Conservation (phyloP, 1,140 invertebrate species). For the Sitobion miscanthi region DNA sequence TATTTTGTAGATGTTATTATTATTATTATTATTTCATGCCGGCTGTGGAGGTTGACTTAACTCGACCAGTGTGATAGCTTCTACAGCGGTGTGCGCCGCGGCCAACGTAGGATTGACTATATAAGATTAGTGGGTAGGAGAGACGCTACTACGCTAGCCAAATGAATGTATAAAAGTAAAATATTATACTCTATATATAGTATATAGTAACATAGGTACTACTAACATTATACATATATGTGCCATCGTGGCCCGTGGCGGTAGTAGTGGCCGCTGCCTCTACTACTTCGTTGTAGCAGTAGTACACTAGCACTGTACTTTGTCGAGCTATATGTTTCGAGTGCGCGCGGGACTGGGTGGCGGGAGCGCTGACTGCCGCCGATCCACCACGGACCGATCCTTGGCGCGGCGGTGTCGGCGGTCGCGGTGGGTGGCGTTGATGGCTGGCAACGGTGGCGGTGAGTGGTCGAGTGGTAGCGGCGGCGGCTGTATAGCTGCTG, state of each 20-base stretch:
- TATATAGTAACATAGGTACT: neutral
- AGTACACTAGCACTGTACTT: neutral
- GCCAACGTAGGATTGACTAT: too few relatives aligned
- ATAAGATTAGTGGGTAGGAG: too few relatives aligned
- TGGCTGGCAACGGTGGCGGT: neutral
- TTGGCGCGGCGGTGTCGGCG: too few relatives aligned
- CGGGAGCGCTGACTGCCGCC: neutral
- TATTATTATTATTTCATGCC: neutral
- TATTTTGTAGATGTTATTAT: neutral
- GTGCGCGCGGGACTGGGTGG: too few relatives aligned
- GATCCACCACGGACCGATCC: too few relatives aligned
- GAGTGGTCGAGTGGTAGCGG: neutral
- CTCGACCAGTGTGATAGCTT: neutral
- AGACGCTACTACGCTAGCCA: too few relatives aligned
- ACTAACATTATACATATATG: neutral
- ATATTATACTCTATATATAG: neutral
- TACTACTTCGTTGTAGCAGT: neutral
- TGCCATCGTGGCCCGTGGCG: too few relatives aligned
- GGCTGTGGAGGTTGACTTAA: neutral
- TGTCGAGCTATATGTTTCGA: neutral
- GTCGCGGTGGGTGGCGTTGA: neutral
- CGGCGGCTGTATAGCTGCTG: neutral
- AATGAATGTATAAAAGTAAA: neutral
- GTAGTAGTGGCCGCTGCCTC: too few relatives aligned
- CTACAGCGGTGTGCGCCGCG: too few relatives aligned